Evolutionary conservation across 2,888 invertebrate genomes (phyloP).

Genomic region (Rhagonycha fulva): DNA sequence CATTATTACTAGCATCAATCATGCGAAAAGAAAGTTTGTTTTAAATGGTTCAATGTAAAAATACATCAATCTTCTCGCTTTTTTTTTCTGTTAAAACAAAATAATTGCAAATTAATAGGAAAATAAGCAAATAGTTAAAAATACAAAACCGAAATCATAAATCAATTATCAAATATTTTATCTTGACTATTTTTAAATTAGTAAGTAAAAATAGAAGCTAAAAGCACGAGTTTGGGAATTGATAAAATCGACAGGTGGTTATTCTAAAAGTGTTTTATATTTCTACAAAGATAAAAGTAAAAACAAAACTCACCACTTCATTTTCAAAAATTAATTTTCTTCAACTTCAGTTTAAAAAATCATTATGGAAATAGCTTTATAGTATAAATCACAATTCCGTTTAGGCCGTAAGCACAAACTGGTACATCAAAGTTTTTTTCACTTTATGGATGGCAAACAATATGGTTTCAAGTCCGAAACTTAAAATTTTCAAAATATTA

Average conservation of each 20-base stretch:
- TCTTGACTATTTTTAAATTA: neutral
- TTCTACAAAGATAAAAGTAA: neutral
- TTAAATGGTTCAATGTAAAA: neutral
- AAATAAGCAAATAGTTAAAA: neutral
- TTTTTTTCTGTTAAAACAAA: neutral
- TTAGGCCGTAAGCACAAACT: neutral
- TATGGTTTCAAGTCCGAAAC: neutral
- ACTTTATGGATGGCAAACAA: neutral
- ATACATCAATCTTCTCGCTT: neutral
- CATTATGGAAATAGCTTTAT: neutral
- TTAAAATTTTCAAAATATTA: neutral
- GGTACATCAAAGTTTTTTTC: neutral
- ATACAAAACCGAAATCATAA: neutral
- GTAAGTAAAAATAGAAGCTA: neutral
- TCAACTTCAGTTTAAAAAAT: neutral
- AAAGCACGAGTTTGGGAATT: neutral
- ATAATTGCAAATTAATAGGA: neutral
- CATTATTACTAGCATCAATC: neutral
- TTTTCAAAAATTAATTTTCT: neutral
- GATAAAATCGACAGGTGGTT: constrained; percentile 1
- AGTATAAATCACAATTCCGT: neutral
- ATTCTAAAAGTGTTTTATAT: neutral
- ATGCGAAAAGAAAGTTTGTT: neutral
- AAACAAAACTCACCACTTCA: neutral
- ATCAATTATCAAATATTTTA: neutral